Evolutionary conservation across 2,888 invertebrate species (phyloP), one percentile per base, ranked within the genome.

Genomic region (Sarcophaga rosellei): DNA sequence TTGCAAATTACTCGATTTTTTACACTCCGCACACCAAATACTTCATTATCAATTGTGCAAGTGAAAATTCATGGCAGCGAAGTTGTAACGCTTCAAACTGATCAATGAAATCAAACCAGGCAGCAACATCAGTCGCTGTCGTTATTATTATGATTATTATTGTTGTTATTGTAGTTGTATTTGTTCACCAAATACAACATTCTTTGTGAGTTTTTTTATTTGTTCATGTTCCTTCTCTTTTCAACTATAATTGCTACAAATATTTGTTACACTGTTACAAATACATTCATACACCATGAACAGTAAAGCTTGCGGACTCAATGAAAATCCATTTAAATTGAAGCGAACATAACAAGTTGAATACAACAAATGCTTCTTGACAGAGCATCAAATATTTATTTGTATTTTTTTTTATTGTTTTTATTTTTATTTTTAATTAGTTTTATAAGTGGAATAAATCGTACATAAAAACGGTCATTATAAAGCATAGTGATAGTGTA

Each of bases 1-100:
- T 82, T 65, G 35, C 45, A 72, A 82, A 72, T 82, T 66, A 47
- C 20, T 72, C 65, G 76, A 65, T 47, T 82, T 72, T 2, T 61
- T 59, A 68, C 20, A 70, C 59, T 72, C 61, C 3, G 47, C 72
- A 70, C 72, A 65, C 45, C 45, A 72, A 82, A 65, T 72, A 61
- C 17, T 81, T 68, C 5, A 21, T 65, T 47, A 21, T 8, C 72
- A 81, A 72, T 70, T 76, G 17, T 57, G 57, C 70, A 81, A 65
- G 59, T 35, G 63, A 35, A n/a, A n/a, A 72, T 59, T 66, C n/a
- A 65, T 65, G 75, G 20, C 20, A 12, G 17, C 44, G 20, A 20
- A 20, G 5, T 61, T 15, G 8, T 62, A 21, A 25, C 11, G 44
- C 53, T 53, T 15, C 45, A 63, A 35, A 45, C 61, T 23, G 62